These are phyloP conservation scores for Dolichallabes microphthalmus DNA, from an alignment of 2,113 vertebrate genomes.

Conservation along the genomic window DNA sequence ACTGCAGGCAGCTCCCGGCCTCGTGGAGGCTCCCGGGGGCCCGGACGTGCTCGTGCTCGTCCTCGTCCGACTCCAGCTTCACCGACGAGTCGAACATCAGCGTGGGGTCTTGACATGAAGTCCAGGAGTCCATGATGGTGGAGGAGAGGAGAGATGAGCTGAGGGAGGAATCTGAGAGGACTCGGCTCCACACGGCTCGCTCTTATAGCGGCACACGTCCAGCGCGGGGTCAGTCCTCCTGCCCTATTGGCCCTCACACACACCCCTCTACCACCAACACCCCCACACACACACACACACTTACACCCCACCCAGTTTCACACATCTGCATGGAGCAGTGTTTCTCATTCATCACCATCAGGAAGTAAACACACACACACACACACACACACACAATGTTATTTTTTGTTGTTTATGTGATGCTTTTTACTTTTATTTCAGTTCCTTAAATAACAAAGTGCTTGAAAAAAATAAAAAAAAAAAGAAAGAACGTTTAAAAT, in stretches of 20 bases:
- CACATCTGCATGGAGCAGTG: constrained; percentile 76
- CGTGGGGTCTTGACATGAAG: constrained; percentile 81
- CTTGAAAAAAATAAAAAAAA: too few species aligned
- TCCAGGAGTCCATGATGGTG: constrained; percentile 77
- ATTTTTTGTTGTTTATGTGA: not conserved
- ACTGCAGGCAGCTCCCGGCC: constrained; percentile 92
- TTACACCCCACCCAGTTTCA: constrained; percentile 72
- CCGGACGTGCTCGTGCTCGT: constrained; percentile 88
- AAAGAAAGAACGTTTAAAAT: too few species aligned
- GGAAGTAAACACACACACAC: not conserved
- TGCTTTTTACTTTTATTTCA: not conserved
- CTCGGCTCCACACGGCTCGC: constrained; percentile 53
- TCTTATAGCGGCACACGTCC: constrained; percentile 81
- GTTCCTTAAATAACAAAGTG: too few species aligned
- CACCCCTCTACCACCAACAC: constrained; percentile 64
- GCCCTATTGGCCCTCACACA: constrained; percentile 63
- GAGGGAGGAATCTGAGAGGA: not conserved
- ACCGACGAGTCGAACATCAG: constrained; percentile 77
- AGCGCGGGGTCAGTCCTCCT: constrained; percentile 82
- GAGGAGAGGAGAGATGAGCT: not conserved
- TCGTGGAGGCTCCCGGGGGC: constrained; percentile 87
- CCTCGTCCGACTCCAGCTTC: constrained; percentile 82
- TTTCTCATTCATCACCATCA: constrained; percentile 64
- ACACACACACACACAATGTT: not conserved
- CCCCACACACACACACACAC: constrained; percentile 51